Evolutionary conservation across 23 tunicate species (phyloP).

Genomic region (Ascidia mentula): DNA sequence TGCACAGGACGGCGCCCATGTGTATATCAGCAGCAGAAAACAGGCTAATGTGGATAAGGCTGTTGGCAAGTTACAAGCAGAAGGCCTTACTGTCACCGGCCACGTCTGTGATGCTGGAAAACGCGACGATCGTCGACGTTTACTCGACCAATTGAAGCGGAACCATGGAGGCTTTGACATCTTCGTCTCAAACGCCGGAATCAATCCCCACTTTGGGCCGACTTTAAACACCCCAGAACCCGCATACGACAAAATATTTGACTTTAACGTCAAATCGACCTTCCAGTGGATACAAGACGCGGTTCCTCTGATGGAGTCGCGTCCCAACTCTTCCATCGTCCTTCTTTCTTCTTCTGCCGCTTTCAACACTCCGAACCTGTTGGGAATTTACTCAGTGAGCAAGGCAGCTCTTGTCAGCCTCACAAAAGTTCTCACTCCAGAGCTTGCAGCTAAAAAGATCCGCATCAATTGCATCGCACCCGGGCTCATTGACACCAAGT

Average conservation of each 20-base stretch:
- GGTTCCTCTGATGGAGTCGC: constrained; percentile 35
- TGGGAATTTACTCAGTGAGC: constrained; percentile 67
- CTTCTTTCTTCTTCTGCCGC: constrained; percentile 58
- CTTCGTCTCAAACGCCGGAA: constrained; percentile 67
- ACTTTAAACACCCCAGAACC: constrained; percentile 57
- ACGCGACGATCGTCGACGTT: constrained; percentile 21
- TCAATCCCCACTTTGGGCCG: constrained; percentile 72
- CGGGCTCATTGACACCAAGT: constrained; percentile 59
- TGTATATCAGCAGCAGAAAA: constrained; percentile 61
- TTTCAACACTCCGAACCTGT: constrained; percentile 15
- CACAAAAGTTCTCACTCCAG: constrained; percentile 52
- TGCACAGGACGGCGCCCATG: constrained; percentile 64
- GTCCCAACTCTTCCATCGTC: constrained; percentile 26
- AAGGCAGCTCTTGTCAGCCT: constrained; percentile 61
- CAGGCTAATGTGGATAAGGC: constrained; percentile 62
- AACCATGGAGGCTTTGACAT: constrained; percentile 47
- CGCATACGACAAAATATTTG: constrained; percentile 72
- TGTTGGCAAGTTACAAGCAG: constrained; percentile 28
- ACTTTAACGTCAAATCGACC: constrained; percentile 63
- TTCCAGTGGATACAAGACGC: constrained; percentile 52
- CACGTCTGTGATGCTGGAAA: constrained; percentile 64
- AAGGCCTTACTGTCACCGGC: constrained; percentile 46
- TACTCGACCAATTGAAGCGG: constrained; percentile 20
- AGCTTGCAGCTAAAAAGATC: constrained; percentile 38
- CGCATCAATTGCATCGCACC: constrained; percentile 61